Base-by-base conservation (phyloP, 2,113 vertebrate species). In the Ptyas mucosa region DNA sequence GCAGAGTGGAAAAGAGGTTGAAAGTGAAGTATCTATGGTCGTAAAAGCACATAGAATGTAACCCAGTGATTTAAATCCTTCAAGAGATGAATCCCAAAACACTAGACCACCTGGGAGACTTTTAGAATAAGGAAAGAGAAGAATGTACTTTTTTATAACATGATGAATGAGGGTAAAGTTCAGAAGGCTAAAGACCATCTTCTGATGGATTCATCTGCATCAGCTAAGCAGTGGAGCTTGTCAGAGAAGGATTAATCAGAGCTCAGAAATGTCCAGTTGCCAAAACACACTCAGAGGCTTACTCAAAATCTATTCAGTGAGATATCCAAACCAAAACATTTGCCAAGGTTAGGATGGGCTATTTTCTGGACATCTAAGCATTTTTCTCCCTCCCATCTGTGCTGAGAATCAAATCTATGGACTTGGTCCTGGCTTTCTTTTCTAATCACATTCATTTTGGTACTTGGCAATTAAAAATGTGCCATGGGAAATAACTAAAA, bases 221-320 rank as follows among this genome's bases (percentile, higher is more conserved):
- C 96, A 96, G 96, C 94, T 96, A 96, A 96, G 96, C 92, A 90
- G 52, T 53, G 87, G 91, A 21, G 53, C 49, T 95, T 96, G 95
- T 94, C 55, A 91, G 95, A 96, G 95, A 97, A 96, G 96, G 95
- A 96, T 97, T 97, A 95, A 97, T 97, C 96, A 97, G 93, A 97
- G 95, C 57, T 10, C 34, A 96, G 94, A 96, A 96, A 94, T 94
- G 96, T 95, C 96, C 95, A 95, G 89, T 81, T 81, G 75, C 75
- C 75, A 81, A 81, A 81, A 81, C 20, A 81, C 20, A 81, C 75
- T 81, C 75, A 81, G 34, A 21, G 18, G 34, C 29, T 34, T 18
- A 23, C 39, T 94, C 95, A 96, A 93, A 51, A 95, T 95, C 89
- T 58, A 93, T 89, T 95, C 9, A 75, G 92, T 94, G 52, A 55